Base-by-base conservation (phyloP, 2,113 vertebrate genomes). In the Strix uralensis region DNA sequence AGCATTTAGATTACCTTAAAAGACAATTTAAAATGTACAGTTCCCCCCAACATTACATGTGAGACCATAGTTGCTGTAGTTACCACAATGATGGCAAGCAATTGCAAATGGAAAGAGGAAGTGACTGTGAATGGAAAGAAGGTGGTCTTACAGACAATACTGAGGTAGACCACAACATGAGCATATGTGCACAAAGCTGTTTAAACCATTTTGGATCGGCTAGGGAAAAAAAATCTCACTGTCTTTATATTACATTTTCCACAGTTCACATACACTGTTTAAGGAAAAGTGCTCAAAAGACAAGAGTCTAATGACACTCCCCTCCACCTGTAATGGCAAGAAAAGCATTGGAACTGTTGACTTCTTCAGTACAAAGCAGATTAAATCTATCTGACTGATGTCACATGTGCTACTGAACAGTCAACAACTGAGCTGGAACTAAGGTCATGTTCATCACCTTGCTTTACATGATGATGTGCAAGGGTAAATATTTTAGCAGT, bases 361-460 rank as follows among this genome's bases (percentile, higher is more conserved):
- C 4, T 80, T 54, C 19, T 72, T 63, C 17, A 46, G 10, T 42
- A n/a, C 11, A 78, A 85, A 88, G 46, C 54, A 90, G 25, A 38
- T 52, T n/a, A 34, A 91, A 83, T 65, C 36, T 32, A 9, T 21
- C 13, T 42, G 49, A 17, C 17, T 44, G 44, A 57, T 61, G 29
- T 52, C 4, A 7, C 10, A 44, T 0, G 0, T 72, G 54, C 44
- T 71, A 12, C 62, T 73, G 57, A 85, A 15, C 40, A 72, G 62
- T 34, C 51, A 91, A 14, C 30, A 90, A 2, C 27, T 69, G 71
- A 34, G 1, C 29, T 75, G 54, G 42, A 82, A 58, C 16, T 54
- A 13, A 40, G 22, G 30, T 73, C 30, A 34, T 61, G 13, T n/a
- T 52, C 13, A 20, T 61, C 59, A 51, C 29, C 15, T 69, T 89